phyloP scores from a whole-genome alignment of 2,113 vertebrate species.

The Gymnocephalus cernua region DNA sequence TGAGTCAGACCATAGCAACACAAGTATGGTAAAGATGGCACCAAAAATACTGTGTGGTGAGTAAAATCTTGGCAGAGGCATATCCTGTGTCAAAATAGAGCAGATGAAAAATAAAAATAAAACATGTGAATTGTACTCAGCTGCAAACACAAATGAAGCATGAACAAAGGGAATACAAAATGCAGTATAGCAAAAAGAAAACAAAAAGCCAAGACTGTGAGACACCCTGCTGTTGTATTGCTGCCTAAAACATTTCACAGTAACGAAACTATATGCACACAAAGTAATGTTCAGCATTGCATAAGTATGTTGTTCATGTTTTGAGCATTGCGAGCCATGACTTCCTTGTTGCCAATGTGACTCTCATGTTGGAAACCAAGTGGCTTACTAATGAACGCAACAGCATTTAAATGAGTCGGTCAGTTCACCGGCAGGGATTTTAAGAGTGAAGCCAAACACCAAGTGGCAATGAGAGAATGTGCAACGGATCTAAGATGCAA shows the following conservation, averaged over 20 bases:
- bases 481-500: constrained; percentile 45
- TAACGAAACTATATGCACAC: constrained; percentile 16
- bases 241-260: constrained; percentile 42
- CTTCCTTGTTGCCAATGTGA: constrained; percentile 24
- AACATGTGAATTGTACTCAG: constrained; percentile 38
- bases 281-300: constrained; percentile 26
- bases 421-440: constrained; percentile 41
- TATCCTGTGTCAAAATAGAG: constrained; percentile 53
- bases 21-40: constrained; percentile 49
- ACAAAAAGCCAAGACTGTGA: constrained; percentile 36
- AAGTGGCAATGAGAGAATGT: constrained; percentile 43
- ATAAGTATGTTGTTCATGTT: constrained; percentile 25
- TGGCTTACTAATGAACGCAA: constrained; percentile 35
- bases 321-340: neutral
- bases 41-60: constrained; percentile 56
- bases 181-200: constrained; percentile 35
- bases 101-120: constrained; percentile 53
- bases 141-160: constrained; percentile 45
- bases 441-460: constrained; percentile 35
- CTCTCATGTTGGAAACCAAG: constrained; percentile 42
- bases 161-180: constrained; percentile 19
- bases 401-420: constrained; percentile 51
- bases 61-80: constrained; percentile 49
- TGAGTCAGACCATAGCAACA: constrained; percentile 64
- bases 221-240: constrained; percentile 35